A percentile compares a stretch with the other conserved stretches of the same genome.
Evolutionary conservation across 1,140 invertebrate species (phyloP).

Genomic region (Phenacoccus solenopsis): DNA sequence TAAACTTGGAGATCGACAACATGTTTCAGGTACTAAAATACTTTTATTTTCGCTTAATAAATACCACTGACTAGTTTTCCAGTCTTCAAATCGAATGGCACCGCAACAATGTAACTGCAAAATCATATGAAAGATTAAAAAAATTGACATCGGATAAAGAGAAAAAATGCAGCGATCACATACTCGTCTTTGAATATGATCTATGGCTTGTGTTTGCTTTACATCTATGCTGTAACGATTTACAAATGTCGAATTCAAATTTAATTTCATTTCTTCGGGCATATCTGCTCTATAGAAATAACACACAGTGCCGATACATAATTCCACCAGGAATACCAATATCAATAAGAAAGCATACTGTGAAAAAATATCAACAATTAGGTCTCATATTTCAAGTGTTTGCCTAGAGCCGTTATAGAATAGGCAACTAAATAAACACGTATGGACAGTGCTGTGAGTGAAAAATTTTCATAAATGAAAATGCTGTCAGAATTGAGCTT

Average conservation of each 20-base stretch:
- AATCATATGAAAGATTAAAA: no score
- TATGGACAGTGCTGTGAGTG: no score
- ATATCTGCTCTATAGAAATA: background rate
- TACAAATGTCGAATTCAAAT: slow-evolving; percentile 8
- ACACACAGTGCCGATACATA: background rate
- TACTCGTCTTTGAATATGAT: slow-evolving; percentile 6
- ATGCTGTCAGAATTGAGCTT: background rate
- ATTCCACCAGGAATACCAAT: background rate
- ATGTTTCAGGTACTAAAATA: background rate
- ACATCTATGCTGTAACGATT: background rate
- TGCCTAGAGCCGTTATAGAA: no score
- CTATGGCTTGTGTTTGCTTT: background rate
- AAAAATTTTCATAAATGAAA: background rate
- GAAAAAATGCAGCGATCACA: background rate
- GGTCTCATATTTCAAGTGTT: no score
- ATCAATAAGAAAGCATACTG: background rate
- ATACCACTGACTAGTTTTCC: slow-evolving; percentile 12
- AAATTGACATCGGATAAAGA: background rate
- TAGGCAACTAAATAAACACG: no score
- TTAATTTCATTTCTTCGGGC: background rate
- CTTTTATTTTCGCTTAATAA: background rate
- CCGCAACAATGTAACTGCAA: background rate
- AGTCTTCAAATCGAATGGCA: slow-evolving; percentile 4
- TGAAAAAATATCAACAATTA: no score
- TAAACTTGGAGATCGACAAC: slow-evolving; percentile 7